Evolutionary conservation across 64 coral and sea anemone species (phyloP), one percentile per base, ranked within the genome.

Genomic region (Pocillopora damicornis): DNA sequence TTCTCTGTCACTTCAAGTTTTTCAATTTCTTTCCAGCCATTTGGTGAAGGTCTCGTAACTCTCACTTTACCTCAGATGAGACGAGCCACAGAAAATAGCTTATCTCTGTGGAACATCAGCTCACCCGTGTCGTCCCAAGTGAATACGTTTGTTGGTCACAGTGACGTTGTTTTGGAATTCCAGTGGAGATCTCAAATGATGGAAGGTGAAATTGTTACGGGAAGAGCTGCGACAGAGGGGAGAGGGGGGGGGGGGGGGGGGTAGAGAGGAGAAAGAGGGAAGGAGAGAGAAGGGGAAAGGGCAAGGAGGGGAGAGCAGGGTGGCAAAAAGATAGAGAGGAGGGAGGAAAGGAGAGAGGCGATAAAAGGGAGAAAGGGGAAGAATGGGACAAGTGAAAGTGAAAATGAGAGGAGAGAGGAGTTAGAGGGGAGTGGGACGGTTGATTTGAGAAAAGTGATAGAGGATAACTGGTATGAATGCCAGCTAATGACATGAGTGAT

Each of bases 31-130:
- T 73, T 87, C 10, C 62, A 97, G 94, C 94, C 94, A 35, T 97
- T 97, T 88, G 94, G 94, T 20, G 86, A 97, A 68, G 94, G 94
- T 9, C 77, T 97, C 78, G 91, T 97, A 6, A 97, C 94, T 10
- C 91, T 97, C 2, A 92, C 92, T 15, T 78, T 97, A 26, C 94
- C 94, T 35, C 94, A 93, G 38, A 76, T 97, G 57, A 76, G 87
- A 14, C 83, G 91, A 26, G 88, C 30, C 30, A 30, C 88, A 72
- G 94, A 97, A 80, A 90, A 97, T 85, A 93, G 88, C 45, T 75
- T 97, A 36, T 86, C 78, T 15, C 63, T 97, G 13, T 97, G 94
- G 94, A 97, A 97, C 73, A 79, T 97, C 22, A 93, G 84, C 36
- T 86, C 91, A 7, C 80, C 91, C 35, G 86, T 90, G 42, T 78